Conservation (phyloP, 2,888 invertebrate species). For the Pecten maximus region DNA sequence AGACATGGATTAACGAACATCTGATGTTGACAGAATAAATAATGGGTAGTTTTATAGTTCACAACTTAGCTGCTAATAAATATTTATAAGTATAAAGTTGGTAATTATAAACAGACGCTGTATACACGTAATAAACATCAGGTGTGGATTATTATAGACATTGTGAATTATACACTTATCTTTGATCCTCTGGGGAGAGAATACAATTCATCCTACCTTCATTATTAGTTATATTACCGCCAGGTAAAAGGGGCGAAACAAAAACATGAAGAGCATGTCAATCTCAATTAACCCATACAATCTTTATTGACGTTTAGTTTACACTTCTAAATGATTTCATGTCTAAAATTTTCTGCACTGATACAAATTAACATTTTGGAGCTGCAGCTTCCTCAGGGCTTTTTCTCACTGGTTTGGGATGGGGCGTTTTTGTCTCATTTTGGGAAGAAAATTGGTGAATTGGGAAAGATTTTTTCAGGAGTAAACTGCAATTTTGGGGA, state of each 20-base stretch:
- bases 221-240: not conserved
- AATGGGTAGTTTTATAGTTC: not conserved
- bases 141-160: not conserved
- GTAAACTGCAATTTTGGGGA: too few relatives aligned
- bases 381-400: too few relatives aligned
- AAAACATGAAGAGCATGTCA: not conserved
- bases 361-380: too few relatives aligned
- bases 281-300: too few relatives aligned
- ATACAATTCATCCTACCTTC: not conserved
- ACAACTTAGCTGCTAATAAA: not conserved
- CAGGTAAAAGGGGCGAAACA: not conserved
- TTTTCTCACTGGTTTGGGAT: too few relatives aligned
- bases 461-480: too few relatives aligned
- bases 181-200: not conserved
- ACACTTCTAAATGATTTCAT: too few relatives aligned
- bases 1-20: not conserved
- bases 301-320: too few relatives aligned
- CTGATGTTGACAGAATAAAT: not conserved
- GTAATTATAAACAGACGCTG: not conserved
- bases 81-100: not conserved
- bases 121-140: not conserved
- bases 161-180: conserved; percentile 4
- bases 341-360: too few relatives aligned
- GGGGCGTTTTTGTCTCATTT: too few relatives aligned
- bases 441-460: too few relatives aligned